Evolutionary conservation across 2,797 vertebrate species (phyloP), one percentile per base, ranked within the genome.

Genomic region (Australoheros facetus): DNA sequence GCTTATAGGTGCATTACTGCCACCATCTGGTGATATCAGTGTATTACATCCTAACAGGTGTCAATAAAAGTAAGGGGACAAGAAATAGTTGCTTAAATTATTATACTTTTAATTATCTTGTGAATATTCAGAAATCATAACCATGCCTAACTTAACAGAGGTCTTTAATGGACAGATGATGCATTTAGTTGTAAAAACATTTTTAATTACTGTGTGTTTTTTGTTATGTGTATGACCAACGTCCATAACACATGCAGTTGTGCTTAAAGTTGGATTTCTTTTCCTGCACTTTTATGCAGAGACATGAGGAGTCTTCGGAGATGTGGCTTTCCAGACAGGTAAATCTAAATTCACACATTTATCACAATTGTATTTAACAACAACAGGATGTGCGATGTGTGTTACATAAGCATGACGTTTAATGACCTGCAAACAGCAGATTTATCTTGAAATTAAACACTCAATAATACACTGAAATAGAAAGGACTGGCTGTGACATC

Each of bases 241-340:
- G 16, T 28, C 1, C 4, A 5, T 48, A 48, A 48, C 13, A 12
- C 39, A 30, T n/a, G 14, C 5, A n/a, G 28, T 7, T 2, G 7
- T 53, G 53, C 48, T 39, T 28, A 17, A 11, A 14, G 32, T 12
- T 45, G 39, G 17, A 19, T 81, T 74, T 59, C 0, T 28, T 70
- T 84, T 56, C 17, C 16, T 58, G 54, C 8, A 19, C 4, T 78
- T 32, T 71, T 3, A 5, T 70, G n/a, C 82, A 94, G 93, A 91
- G 90, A 80, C 90, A 86, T 0, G 74, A 80, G 78, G 92, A 93
- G 4, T 80, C 85, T 2, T 88, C 93, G 21, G 90, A 92, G 19
- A 83, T 81, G 0, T 93, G 92, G 92, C 84, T 94, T 17, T 87
- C 89, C 79, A 84, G 85, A 80, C 93, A 92, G 93, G 93, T 94